Percentiles rank a stretch among this genome's conserved stretches.
Conservation (phyloP, 2,113 vertebrate genomes). For the Arenaria interpres region DNA sequence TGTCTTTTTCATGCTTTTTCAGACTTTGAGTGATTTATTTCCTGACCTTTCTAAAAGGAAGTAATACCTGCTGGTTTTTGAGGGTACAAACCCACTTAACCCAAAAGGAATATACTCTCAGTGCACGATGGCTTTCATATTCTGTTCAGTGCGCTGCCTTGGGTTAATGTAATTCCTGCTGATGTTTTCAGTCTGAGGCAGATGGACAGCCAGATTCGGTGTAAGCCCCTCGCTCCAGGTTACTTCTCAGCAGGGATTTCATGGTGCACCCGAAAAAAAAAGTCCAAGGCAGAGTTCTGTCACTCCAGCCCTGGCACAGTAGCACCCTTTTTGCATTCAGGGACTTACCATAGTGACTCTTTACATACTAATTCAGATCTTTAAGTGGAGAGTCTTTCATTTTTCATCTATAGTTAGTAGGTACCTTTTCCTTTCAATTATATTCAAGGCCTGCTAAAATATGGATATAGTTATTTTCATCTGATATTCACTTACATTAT, state of each 20-base stretch:
- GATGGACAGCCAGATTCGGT: background rate
- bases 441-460: background rate
- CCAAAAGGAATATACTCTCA: background rate
- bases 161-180: background rate
- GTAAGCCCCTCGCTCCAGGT: background rate
- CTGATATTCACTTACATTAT: background rate
- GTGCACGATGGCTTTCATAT: background rate
- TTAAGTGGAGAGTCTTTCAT: background rate
- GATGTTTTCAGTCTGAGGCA: background rate
- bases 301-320: background rate
- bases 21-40: background rate
- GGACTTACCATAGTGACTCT: background rate
- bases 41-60: background rate
- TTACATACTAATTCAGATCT: background rate
- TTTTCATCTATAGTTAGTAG: accelerated
- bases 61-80: background rate
- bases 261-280: no score
- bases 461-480: background rate
- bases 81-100: background rate
- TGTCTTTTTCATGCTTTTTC: background rate
- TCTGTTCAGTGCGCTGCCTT: background rate
- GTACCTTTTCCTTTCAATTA: background rate
- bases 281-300: background rate
- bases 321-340: no score
- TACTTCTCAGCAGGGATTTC: background rate